Percentiles rank a stretch among this genome's conserved stretches.
phyloP scores from a whole-genome alignment of 2,888 invertebrate genomes.

The Tubulanus polymorphus region DNA sequence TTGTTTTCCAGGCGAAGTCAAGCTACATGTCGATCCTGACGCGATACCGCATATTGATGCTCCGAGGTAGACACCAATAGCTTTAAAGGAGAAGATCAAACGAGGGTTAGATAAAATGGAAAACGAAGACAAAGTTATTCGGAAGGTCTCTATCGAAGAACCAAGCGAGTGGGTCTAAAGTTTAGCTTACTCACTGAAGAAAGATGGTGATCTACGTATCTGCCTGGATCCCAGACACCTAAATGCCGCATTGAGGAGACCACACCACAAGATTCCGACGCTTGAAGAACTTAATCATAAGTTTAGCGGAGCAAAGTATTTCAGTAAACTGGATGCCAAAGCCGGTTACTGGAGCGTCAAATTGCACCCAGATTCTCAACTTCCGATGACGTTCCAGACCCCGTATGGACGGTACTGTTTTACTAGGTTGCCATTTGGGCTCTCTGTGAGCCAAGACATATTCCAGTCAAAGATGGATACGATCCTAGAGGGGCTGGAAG shows the following conservation, averaged over 20 bases:
- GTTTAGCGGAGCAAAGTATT: slow-evolving; percentile 15
- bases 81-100: slow-evolving; percentile 6
- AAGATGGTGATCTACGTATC: slow-evolving; percentile 17
- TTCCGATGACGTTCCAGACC: slow-evolving; percentile 18
- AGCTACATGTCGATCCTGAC: slow-evolving; percentile 1
- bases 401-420: slow-evolving; percentile 19
- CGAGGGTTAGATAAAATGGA: too few relatives aligned
- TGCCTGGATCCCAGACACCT: slow-evolving; percentile 18
- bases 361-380: slow-evolving; percentile 14
- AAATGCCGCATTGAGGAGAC: slow-evolving; percentile 16
- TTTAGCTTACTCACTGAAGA: slow-evolving; percentile 10
- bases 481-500: slow-evolving; percentile 13
- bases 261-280: slow-evolving; percentile 17
- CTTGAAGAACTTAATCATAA: slow-evolving; percentile 20
- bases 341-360: slow-evolving; percentile 18
- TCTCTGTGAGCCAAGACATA: slow-evolving; percentile 14
- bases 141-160: too few relatives aligned
- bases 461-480: slow-evolving; percentile 18
- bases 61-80: slow-evolving; percentile 1
- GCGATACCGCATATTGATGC: not conserved
- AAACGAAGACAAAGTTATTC: too few relatives aligned
- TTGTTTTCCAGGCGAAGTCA: slow-evolving; percentile 1
- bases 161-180: slow-evolving; percentile 14
- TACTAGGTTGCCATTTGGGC: slow-evolving; percentile 17
- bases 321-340: slow-evolving; percentile 21